Percentiles rank a stretch among this genome's conserved stretches.
These are phyloP conservation scores for Drosophila pseudotakahashii DNA, from an alignment of 2,888 invertebrate genomes.

Conservation along the genomic window DNA sequence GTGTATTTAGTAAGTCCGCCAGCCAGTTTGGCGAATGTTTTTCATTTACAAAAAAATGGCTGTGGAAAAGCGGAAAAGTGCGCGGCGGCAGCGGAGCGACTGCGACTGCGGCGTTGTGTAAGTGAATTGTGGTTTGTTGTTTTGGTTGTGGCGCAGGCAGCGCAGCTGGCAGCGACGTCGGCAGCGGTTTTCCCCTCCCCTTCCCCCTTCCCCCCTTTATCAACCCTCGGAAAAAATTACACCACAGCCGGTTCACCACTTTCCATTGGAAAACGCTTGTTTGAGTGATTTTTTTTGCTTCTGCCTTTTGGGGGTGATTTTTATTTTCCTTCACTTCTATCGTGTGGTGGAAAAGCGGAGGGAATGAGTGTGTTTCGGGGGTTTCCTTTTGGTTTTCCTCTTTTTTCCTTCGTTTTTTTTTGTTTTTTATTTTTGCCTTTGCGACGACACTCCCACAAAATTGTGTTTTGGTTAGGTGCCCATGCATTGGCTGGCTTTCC, in stretches of 20 bases:
- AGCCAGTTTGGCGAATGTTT: background rate
- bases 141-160: constrained; percentile 70
- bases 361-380: constrained; percentile 43
- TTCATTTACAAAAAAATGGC: constrained; percentile 11
- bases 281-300: constrained; percentile 67
- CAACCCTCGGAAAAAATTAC: constrained; percentile 45
- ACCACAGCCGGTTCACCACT: constrained; percentile 41
- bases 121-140: constrained; percentile 83
- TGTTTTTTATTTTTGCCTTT: constrained; percentile 35
- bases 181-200: constrained; percentile 11
- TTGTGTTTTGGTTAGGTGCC: constrained; percentile 52
- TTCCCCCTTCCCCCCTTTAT: background rate
- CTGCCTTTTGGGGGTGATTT: constrained; percentile 39
- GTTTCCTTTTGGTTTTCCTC: constrained; percentile 20
- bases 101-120: constrained; percentile 70
- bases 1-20: constrained; percentile 9
- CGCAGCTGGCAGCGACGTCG: constrained; percentile 40
- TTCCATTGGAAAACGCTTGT: constrained; percentile 66
- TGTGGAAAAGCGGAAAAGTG: constrained; percentile 40
- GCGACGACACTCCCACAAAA: constrained; percentile 79
- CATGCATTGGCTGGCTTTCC: constrained; percentile 60
- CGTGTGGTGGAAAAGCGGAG: constrained; percentile 35
- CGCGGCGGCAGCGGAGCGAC: constrained; percentile 36
- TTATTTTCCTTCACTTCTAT: background rate
- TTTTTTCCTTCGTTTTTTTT: too few species aligned